phyloP scores from a whole-genome alignment of 2,888 invertebrate genomes.

The Lochmaea crataegi region DNA sequence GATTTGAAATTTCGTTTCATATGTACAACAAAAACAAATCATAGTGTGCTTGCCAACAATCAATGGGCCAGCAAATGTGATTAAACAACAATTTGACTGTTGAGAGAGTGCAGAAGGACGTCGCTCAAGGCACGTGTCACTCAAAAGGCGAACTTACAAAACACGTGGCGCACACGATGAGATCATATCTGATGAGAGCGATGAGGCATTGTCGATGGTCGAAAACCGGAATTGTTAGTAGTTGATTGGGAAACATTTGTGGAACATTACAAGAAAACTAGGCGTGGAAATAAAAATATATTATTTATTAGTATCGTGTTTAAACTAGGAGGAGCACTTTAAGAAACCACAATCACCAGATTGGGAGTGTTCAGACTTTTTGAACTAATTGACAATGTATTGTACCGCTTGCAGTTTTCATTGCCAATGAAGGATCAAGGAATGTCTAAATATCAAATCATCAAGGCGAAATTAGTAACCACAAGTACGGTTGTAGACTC shows the following conservation, averaged over 20 bases:
- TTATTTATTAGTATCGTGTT: too few species aligned
- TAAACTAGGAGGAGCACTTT: too few species aligned
- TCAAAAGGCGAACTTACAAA: constrained; percentile 37
- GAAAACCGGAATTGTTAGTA: constrained; percentile 39
- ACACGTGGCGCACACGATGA: constrained; percentile 50
- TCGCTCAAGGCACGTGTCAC: constrained; percentile 42
- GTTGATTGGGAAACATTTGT: constrained; percentile 33
- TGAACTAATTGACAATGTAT: too few species aligned
- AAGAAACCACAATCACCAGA: too few species aligned
- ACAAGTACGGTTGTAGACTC: too few species aligned
- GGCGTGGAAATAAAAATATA: neutral
- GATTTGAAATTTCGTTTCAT: neutral
- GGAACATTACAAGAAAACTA: constrained; percentile 18
- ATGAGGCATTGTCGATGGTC: constrained; percentile 49
- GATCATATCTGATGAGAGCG: constrained; percentile 53
- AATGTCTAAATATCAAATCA: too few species aligned
- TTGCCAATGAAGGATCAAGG: too few species aligned
- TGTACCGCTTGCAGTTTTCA: too few species aligned
- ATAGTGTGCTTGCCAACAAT: constrained; percentile 25
- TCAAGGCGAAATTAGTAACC: too few species aligned
- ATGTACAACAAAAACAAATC: constrained; percentile 40
- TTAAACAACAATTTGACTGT: constrained; percentile 53
- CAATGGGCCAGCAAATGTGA: constrained; percentile 47
- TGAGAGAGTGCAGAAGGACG: constrained; percentile 45
- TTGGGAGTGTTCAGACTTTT: too few species aligned